phyloP scores from a whole-genome alignment of 2,113 vertebrate species.

The Menidia beryllina region DNA sequence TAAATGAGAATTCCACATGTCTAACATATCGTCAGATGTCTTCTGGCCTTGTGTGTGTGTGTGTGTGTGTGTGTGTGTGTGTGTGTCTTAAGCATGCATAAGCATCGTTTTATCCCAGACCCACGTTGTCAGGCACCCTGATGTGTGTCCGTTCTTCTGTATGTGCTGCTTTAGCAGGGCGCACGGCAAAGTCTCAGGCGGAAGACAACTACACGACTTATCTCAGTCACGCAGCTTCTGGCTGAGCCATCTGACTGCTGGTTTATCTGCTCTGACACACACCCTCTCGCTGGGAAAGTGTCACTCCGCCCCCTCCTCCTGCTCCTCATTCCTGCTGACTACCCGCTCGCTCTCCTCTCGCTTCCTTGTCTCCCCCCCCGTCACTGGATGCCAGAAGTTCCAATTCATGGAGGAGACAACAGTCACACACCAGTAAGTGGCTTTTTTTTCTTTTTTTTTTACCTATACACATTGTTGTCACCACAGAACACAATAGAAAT shows the following conservation, averaged over 20 bases:
- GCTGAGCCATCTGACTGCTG: conserved; percentile 50
- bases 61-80: no score
- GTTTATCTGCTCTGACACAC: conserved; percentile 73
- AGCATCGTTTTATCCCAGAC: conserved; percentile 20
- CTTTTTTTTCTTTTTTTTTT: conserved; percentile 41
- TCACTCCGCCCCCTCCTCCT: conserved; percentile 39
- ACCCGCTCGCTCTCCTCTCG: conserved; percentile 42
- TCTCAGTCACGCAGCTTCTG: conserved; percentile 71
- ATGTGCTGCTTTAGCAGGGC: conserved; percentile 43
- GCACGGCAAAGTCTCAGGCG: conserved; percentile 29
- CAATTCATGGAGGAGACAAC: conserved; percentile 68
- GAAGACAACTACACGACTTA: conserved; percentile 67
- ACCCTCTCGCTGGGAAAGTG: conserved; percentile 66
- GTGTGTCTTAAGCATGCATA: background rate
- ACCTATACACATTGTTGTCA: conserved; percentile 35
- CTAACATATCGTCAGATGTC: background rate
- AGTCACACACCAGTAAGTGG: conserved; percentile 76
- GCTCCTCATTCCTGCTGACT: conserved; percentile 65
- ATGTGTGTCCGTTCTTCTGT: conserved; percentile 47
- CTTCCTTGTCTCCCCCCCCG: conserved; percentile 39
- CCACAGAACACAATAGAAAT: conserved; percentile 32
- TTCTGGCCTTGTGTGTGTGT: conserved; percentile 8
- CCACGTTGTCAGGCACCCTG: conserved; percentile 24
- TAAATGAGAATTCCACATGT: background rate
- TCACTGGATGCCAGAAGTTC: conserved; percentile 51